A percentile compares a stretch with the other conserved stretches of the same genome.
Conservation (phyloP, 35 echinoderm and acorn worm genomes). For the Lytechinus pictus region DNA sequence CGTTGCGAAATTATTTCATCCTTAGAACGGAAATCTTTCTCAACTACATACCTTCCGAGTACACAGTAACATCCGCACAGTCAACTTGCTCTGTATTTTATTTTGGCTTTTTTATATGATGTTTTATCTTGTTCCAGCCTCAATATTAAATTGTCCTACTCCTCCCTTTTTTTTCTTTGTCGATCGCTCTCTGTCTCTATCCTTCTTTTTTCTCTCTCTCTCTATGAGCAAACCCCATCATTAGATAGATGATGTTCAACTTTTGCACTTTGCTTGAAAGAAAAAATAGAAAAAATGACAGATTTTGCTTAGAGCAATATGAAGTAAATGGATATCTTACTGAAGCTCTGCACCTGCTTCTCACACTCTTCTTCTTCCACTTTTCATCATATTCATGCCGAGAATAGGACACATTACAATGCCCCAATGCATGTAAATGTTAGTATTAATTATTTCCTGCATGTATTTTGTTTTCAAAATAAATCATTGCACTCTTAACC, state of each 20-base stretch:
- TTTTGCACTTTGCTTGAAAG: not conserved
- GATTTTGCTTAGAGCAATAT: not conserved
- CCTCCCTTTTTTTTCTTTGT: too few species aligned
- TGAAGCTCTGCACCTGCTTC: not conserved
- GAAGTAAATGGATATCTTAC: not conserved
- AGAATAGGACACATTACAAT: not conserved
- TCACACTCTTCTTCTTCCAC: not conserved
- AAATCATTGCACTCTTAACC: not conserved
- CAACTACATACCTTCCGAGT: too few species aligned
- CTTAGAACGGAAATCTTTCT: too few species aligned
- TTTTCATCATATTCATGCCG: not conserved
- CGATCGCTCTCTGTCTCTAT: too few species aligned
- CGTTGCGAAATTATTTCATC: too few species aligned
- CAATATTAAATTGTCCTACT: too few species aligned
- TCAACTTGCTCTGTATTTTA: too few species aligned
- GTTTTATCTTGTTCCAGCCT: too few species aligned
- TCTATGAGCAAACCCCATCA: not conserved
- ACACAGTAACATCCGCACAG: too few species aligned
- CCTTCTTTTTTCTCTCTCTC: too few species aligned
- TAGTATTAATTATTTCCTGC: not conserved
- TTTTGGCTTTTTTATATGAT: too few species aligned
- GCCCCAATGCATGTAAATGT: not conserved
- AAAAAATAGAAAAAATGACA: not conserved
- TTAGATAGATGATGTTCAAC: not conserved
- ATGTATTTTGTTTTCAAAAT: not conserved